Percentiles rank a stretch among this genome's conserved stretches.
These are phyloP conservation scores for Volucella inanis DNA, from an alignment of 2,888 invertebrate species.

Conservation along the genomic window DNA sequence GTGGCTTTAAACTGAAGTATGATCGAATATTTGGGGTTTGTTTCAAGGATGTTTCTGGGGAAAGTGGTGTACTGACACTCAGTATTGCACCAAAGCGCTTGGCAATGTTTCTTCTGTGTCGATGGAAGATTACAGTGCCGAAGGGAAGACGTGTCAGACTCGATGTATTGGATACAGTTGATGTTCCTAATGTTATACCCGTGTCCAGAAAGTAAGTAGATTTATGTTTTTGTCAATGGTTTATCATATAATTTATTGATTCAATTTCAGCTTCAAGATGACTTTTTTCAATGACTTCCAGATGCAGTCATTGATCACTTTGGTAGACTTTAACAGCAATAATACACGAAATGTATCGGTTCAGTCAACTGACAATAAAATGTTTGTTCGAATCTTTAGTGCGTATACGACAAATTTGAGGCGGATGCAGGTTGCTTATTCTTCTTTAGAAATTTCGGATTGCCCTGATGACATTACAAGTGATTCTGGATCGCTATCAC, in stretches of 20 bases:
- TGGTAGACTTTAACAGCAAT: constrained; percentile 79
- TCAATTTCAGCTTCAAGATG: constrained; percentile 57
- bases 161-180: constrained; percentile 85
- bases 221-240: not conserved
- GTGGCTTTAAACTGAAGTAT: constrained; percentile 87
- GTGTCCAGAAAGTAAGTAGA: constrained; percentile 63
- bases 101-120: constrained; percentile 84
- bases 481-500: constrained; percentile 83
- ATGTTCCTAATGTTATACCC: constrained; percentile 9
- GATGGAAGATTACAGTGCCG: constrained; percentile 88
- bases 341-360: constrained; percentile 83
- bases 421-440: constrained; percentile 88
- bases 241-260: too few species aligned
- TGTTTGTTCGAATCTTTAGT: constrained; percentile 85
- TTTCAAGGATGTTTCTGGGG: constrained; percentile 85
- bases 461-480: constrained; percentile 84
- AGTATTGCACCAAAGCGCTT: not conserved
- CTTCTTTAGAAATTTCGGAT: constrained; percentile 85
- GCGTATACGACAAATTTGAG: constrained; percentile 83
- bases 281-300: constrained; percentile 77
- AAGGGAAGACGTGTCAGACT: constrained; percentile 86
- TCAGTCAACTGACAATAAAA: constrained; percentile 86
- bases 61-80: constrained; percentile 84
- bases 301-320: constrained; percentile 79
- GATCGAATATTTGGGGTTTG: constrained; percentile 85